Percentiles rank a stretch among this genome's conserved stretches.
Conservation (phyloP, 2,797 vertebrate genomes). For the Balearica regulorum region DNA sequence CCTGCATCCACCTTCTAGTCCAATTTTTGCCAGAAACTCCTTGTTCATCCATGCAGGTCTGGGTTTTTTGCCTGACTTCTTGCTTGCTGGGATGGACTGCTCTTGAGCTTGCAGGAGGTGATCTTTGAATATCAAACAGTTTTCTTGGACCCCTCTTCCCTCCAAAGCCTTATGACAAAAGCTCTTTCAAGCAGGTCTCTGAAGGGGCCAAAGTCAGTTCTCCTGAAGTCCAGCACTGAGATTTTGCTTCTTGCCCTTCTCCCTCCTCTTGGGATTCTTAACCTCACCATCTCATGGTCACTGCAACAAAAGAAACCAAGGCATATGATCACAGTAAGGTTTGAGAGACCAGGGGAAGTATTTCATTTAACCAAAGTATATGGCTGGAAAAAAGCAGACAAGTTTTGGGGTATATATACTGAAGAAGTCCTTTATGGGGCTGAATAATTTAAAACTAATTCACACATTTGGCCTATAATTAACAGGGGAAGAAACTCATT, state of each 20-base stretch:
- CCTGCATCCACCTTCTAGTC: not conserved
- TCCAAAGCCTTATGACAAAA: not conserved
- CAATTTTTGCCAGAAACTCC: not conserved
- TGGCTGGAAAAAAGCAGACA: not conserved
- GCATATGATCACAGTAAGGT: not conserved
- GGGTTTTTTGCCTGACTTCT: not conserved
- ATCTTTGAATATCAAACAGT: not conserved
- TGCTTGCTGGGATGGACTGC: not conserved
- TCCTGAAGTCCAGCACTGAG: not conserved
- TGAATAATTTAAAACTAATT: not conserved
- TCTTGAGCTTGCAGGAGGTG: not conserved
- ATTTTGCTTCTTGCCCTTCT: not conserved
- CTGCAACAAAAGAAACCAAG: not conserved
- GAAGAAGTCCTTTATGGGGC: not conserved
- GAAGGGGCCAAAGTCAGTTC: not conserved
- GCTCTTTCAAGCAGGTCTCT: not conserved
- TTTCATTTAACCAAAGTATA: not conserved
- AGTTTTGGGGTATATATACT: not conserved
- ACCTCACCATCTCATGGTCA: not conserved
- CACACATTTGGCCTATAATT: not conserved
- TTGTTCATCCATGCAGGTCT: not conserved
- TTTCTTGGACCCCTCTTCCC: not conserved
- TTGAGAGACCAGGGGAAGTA: rapidly evolving
- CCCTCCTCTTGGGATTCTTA: not conserved
- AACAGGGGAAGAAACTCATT: not conserved